These are phyloP conservation scores for Ostrea denselamellosa DNA, from an alignment of 1,140 invertebrate species.

Conservation along the genomic window DNA sequence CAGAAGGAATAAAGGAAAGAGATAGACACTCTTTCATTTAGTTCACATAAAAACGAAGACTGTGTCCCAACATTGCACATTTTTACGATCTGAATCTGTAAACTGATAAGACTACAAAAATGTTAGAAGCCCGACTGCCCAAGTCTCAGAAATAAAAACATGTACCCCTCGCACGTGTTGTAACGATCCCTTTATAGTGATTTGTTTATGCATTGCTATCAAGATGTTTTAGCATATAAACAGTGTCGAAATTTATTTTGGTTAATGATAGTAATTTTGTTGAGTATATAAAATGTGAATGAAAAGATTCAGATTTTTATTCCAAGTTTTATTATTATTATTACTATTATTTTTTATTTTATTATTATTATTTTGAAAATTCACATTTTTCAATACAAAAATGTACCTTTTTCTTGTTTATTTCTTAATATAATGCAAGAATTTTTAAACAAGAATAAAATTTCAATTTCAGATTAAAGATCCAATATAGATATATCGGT, in stretches of 20 bases:
- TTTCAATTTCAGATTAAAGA: no score
- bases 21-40: slow-evolving; percentile 41
- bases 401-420: no score
- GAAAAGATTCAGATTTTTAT: no score
- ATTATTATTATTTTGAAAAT: no score
- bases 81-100: slow-evolving; percentile 39
- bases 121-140: neutral
- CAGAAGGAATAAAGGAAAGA: slow-evolving; percentile 32
- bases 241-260: slow-evolving; percentile 31
- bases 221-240: slow-evolving; percentile 28
- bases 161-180: slow-evolving; percentile 18
- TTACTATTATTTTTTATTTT: no score
- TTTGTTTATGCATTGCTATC: slow-evolving; percentile 31
- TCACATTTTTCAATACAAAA: no score
- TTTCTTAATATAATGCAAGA: no score
- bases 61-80: slow-evolving; percentile 42
- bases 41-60: slow-evolving; percentile 8
- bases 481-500: no score
- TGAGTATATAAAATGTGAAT: neutral
- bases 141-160: slow-evolving; percentile 13
- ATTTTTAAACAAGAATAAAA: no score
- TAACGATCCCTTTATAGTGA: neutral
- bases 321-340: no score
- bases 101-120: slow-evolving; percentile 34
- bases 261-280: slow-evolving; percentile 18